A percentile compares a stretch with the other conserved stretches of the same genome.
These are phyloP conservation scores for Aurelia sp. DNA, from an alignment of 30 jellyfish, hydroid and myxozoan species.

Conservation along the genomic window DNA sequence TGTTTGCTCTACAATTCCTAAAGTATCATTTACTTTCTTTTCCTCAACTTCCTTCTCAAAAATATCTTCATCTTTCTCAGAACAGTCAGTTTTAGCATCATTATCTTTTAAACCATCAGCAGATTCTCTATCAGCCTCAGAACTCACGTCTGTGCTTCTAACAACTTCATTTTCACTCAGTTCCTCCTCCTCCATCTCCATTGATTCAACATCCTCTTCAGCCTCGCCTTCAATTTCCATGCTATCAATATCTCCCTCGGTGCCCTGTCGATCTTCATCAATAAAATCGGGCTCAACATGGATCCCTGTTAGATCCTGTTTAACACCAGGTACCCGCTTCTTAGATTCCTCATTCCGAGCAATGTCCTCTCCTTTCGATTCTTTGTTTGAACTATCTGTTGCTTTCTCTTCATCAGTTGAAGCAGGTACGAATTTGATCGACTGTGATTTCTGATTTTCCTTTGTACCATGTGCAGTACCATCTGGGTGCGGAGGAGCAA, in stretches of 20 bases:
- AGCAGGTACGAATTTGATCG: constrained; percentile 67
- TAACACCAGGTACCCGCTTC: constrained; percentile 38
- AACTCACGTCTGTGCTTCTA: not conserved
- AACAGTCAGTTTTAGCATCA: too few species aligned
- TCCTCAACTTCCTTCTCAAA: not conserved
- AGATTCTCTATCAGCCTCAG: too few species aligned
- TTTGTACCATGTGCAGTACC: constrained; percentile 6
- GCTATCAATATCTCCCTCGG: constrained; percentile 8
- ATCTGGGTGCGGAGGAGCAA: constrained; percentile 92
- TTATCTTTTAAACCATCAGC: too few species aligned
- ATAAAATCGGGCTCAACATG: constrained; percentile 67
- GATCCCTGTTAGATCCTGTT: constrained; percentile 61
- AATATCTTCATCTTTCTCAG: not conserved
- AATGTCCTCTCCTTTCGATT: not conserved
- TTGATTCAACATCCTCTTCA: constrained; percentile 35
- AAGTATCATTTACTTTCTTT: too few species aligned
- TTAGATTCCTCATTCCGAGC: not conserved
- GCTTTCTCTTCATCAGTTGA: not conserved
- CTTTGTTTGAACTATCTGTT: not conserved
- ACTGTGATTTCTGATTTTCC: constrained; percentile 1
- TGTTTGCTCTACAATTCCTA: too few species aligned
- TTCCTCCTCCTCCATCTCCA: constrained; percentile 24
- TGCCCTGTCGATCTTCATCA: constrained; percentile 46
- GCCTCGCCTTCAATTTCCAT: constrained; percentile 25
- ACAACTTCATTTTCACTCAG: constrained; percentile 7